phyloP scores from a whole-genome alignment of 2,888 invertebrate genomes.

The Myopa testacea region DNA sequence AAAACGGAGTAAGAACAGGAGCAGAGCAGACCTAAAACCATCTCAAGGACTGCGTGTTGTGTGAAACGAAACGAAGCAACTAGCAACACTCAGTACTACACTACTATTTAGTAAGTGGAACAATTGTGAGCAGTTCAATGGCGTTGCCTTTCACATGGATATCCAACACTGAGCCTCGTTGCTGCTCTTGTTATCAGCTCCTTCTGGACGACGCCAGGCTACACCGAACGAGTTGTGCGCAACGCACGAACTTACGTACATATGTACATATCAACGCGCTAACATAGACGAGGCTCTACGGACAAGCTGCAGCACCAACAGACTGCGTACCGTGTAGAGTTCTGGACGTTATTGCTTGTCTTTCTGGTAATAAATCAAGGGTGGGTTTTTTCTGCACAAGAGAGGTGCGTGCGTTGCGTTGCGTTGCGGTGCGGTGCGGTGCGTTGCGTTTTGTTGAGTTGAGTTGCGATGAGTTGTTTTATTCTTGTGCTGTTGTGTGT shows the following conservation, averaged over 20 bases:
- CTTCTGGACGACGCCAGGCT: constrained; percentile 3
- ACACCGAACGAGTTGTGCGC: background rate
- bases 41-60: background rate
- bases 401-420: background rate
- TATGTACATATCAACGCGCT: background rate
- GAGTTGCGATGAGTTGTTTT: background rate
- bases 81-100: background rate
- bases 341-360: background rate
- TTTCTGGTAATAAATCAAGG: constrained; percentile 30
- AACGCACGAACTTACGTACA: background rate
- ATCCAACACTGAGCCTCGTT: background rate
- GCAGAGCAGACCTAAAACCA: background rate
- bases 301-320: background rate
- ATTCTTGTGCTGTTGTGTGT: background rate
- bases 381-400: constrained; percentile 25
- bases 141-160: background rate
- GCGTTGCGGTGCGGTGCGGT: background rate
- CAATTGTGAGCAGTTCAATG: background rate
- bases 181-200: background rate
- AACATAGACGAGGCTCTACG: background rate
- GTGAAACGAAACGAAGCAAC: background rate
- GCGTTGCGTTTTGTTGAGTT: constrained; percentile 7
- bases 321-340: background rate
- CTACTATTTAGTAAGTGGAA: background rate
- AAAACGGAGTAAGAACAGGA: background rate